These are phyloP conservation scores for Dreissena rostriformis DNA, from an alignment of 1,140 invertebrate genomes.

Conservation along the genomic window DNA sequence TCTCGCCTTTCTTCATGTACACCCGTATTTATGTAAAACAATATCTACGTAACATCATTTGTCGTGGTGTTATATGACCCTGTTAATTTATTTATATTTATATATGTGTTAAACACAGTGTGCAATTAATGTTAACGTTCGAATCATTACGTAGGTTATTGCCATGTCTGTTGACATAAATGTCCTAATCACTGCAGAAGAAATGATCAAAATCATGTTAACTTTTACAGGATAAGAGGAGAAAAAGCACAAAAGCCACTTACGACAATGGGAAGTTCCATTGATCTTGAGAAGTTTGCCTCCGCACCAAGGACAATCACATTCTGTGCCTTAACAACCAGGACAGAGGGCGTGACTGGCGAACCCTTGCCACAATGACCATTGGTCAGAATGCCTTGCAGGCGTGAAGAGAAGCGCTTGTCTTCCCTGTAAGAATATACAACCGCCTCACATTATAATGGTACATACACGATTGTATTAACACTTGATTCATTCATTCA, in stretches of 20 bases:
- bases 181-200: neutral
- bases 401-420: conserved; percentile 13
- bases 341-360: conserved; percentile 49
- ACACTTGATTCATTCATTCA: too few species aligned
- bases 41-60: too few species aligned
- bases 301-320: conserved; percentile 31
- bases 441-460: too few species aligned
- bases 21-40: too few species aligned
- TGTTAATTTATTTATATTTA: too few species aligned
- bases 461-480: too few species aligned
- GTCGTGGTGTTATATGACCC: too few species aligned
- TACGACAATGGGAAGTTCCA: conserved; percentile 35
- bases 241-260: conserved; percentile 6
- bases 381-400: conserved; percentile 65
- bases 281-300: conserved; percentile 24
- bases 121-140: too few species aligned
- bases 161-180: neutral
- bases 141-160: too few species aligned
- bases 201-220: neutral
- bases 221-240: neutral
- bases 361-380: conserved; percentile 63
- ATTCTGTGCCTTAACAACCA: conserved; percentile 47
- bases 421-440: conserved; percentile 11
- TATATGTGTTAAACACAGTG: too few species aligned
- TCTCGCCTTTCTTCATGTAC: too few species aligned